Evolutionary conservation across 2,888 invertebrate genomes (phyloP).

Genomic region (Hololepta plana): DNA sequence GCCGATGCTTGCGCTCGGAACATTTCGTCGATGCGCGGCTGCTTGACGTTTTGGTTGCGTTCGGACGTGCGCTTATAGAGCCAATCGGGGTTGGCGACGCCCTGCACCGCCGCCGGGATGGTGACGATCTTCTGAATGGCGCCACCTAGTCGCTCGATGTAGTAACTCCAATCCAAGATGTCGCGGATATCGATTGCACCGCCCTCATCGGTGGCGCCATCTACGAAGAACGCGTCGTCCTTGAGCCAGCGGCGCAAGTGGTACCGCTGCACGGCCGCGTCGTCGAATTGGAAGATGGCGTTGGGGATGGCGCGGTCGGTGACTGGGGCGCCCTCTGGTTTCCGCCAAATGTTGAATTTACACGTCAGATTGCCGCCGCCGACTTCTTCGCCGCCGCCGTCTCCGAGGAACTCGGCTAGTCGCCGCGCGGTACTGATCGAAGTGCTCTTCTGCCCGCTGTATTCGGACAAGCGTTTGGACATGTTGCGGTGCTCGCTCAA

Average conservation of each 20-base stretch:
- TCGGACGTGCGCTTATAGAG: too few relatives aligned
- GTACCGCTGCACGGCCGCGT: conserved; percentile 66
- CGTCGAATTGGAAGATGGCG: conserved; percentile 90
- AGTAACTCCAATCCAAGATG: conserved; percentile 94
- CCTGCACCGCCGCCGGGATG: conserved; percentile 96
- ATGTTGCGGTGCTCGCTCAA: conserved; percentile 92
- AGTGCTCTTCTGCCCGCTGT: conserved; percentile 90
- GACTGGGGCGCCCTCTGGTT: conserved; percentile 83
- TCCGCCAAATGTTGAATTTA: conserved; percentile 85
- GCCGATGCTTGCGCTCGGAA: too few relatives aligned
- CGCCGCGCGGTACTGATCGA: conserved; percentile 96
- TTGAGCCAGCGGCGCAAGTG: conserved; percentile 90
- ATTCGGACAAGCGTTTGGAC: conserved; percentile 88
- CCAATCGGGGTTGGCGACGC: too few relatives aligned
- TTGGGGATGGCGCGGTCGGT: conserved; percentile 88
- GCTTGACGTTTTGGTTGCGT: too few relatives aligned
- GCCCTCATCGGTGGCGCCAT: too few relatives aligned
- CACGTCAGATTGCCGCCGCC: conserved; percentile 95
- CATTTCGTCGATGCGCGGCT: too few relatives aligned
- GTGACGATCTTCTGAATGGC: conserved; percentile 98
- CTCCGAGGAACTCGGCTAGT: conserved; percentile 91
- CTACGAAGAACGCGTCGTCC: conserved; percentile 52
- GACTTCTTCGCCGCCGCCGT: conserved; percentile 98
- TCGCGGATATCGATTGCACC: conserved; percentile 78
- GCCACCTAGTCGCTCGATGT: conserved; percentile 87